Percentiles rank a stretch among this genome's conserved stretches.
Conservation (phyloP, 2,113 vertebrate species). For the Atractosteus spatula region DNA sequence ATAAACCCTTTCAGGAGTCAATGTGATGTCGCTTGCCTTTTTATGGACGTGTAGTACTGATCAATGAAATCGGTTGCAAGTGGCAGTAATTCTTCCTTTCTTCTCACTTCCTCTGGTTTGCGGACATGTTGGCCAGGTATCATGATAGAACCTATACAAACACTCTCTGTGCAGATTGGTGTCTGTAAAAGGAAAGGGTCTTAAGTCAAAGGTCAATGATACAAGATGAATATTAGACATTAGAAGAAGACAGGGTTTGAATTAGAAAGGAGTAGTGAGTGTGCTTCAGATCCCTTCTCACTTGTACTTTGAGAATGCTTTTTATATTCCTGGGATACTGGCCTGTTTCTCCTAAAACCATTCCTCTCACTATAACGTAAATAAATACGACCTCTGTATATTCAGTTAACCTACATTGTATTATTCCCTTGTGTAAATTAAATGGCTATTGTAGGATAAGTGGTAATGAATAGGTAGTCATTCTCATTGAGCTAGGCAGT, state of each 20-base stretch:
- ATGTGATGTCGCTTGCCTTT: constrained; percentile 67
- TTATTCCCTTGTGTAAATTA: constrained; percentile 10
- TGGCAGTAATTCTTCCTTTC: constrained; percentile 78
- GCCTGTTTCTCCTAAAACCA: too few species aligned
- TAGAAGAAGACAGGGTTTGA: too few species aligned
- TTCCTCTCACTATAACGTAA: not conserved
- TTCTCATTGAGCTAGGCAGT: constrained; percentile 41
- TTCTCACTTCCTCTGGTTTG: constrained; percentile 76
- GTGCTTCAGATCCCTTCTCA: too few species aligned
- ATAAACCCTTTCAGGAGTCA: too few species aligned
- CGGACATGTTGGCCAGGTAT: constrained; percentile 65
- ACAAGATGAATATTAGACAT: too few species aligned
- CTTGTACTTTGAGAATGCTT: too few species aligned
- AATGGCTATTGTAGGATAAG: constrained; percentile 31
- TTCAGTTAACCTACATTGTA: constrained; percentile 6
- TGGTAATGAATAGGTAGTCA: constrained; percentile 28
- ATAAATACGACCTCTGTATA: not conserved
- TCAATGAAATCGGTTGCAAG: constrained; percentile 93
- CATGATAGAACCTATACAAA: constrained; percentile 90
- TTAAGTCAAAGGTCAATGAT: too few species aligned
- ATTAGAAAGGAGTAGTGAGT: too few species aligned
- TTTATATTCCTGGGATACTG: too few species aligned
- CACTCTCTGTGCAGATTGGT: constrained; percentile 73
- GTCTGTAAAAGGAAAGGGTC: constrained; percentile 57
- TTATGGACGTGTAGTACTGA: constrained; percentile 96